Conservation (phyloP, 1,140 invertebrate genomes). For the Cydia strobilella region DNA sequence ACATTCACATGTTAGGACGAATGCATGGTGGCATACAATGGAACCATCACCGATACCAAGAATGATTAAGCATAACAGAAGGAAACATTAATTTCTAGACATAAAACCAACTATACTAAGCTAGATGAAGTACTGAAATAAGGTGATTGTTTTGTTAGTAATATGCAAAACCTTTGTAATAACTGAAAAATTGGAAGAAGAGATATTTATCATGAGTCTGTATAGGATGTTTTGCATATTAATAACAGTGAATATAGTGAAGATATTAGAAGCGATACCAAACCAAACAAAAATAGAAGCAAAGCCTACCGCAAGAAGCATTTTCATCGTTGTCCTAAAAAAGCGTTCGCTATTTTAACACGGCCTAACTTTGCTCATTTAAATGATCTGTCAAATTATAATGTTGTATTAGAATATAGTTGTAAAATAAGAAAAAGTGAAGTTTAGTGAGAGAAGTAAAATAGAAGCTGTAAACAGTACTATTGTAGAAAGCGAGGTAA, state of each 20-base stretch:
- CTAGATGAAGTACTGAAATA: slow-evolving; percentile 24
- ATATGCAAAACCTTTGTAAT: slow-evolving; percentile 12
- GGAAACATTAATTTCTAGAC: slow-evolving; percentile 30
- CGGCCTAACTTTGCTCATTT: not conserved
- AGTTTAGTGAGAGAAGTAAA: not conserved
- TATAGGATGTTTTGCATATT: slow-evolving; percentile 8
- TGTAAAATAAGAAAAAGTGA: slow-evolving; percentile 2
- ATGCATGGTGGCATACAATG: slow-evolving; percentile 63
- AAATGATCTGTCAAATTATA: not conserved
- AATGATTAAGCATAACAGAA: slow-evolving; percentile 78
- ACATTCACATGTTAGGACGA: slow-evolving; percentile 57
- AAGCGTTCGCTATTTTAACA: not conserved
- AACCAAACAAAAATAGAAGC: slow-evolving; percentile 2
- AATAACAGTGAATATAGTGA: slow-evolving; percentile 3
- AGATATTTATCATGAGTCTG: not conserved
- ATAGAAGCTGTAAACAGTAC: not conserved
- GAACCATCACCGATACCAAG: slow-evolving; percentile 80
- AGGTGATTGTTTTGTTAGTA: slow-evolving; percentile 3
- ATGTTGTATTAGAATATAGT: no score
- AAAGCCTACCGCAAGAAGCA: slow-evolving; percentile 3
- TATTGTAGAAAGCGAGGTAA: not conserved
- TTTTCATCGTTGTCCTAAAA: not conserved
- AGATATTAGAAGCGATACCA: slow-evolving; percentile 12
- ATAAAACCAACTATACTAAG: slow-evolving; percentile 9
- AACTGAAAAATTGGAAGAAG: not conserved